Percentiles rank a stretch among this genome's conserved stretches.
Evolutionary conservation across 2,113 vertebrate species (phyloP).

Genomic region (Urocitellus parryii): DNA sequence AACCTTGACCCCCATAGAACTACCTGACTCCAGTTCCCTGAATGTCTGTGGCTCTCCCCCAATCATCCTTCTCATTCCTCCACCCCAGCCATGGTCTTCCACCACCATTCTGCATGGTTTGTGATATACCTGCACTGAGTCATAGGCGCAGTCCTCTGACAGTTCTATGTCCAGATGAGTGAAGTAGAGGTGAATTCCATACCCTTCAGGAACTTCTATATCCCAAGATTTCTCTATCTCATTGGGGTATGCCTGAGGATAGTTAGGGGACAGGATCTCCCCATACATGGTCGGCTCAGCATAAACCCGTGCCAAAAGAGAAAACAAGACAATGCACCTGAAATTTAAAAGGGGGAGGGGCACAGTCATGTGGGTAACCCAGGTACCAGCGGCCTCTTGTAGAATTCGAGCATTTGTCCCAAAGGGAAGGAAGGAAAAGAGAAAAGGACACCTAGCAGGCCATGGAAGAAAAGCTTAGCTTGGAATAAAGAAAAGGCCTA

Average conservation of each 20-base stretch:
- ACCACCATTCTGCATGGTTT: fast-evolving
- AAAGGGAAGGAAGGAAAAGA: neutral
- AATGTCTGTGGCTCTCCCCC: neutral
- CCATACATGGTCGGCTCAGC: constrained; percentile 87
- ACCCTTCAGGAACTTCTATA: constrained; percentile 91
- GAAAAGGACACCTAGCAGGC: fast-evolving
- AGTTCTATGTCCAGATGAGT: constrained; percentile 94
- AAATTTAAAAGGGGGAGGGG: neutral
- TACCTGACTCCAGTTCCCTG: neutral
- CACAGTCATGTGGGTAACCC: neutral
- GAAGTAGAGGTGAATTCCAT: constrained; percentile 90
- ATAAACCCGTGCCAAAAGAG: constrained; percentile 70
- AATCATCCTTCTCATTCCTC: neutral
- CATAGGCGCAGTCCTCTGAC: constrained; percentile 92
- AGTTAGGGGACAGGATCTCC: constrained; percentile 94
- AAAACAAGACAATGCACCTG: constrained; percentile 84
- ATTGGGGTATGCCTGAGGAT: constrained; percentile 92
- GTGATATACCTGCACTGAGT: constrained; percentile 90
- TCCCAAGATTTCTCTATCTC: constrained; percentile 89
- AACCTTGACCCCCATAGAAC: neutral
- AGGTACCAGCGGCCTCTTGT: neutral
- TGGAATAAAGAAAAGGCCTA: neutral
- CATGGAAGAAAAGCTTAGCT: neutral
- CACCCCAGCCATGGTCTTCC: neutral
- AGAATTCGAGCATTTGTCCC: neutral